Conservation (phyloP, 2,113 vertebrate species). For the Hoplias malabaricus region DNA sequence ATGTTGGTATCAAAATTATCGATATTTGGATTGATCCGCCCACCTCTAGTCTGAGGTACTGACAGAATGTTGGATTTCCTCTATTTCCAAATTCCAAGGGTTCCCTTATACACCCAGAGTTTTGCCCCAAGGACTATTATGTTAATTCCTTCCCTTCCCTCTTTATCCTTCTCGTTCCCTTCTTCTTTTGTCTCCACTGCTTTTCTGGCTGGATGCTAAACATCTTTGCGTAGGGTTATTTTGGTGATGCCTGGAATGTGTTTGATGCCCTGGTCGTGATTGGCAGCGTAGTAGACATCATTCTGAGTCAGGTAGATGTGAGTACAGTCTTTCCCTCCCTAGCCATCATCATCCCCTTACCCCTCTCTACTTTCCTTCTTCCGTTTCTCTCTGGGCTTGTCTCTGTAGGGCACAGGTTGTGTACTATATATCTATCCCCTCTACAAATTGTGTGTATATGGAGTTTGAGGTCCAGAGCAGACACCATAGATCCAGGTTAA, state of each 20-base stretch:
- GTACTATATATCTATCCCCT: slow-evolving; percentile 25
- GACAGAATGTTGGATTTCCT: background rate
- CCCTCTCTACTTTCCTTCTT: slow-evolving; percentile 24
- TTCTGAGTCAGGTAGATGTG: slow-evolving; percentile 96
- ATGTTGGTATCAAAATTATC: no score
- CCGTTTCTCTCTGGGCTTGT: slow-evolving; percentile 31
- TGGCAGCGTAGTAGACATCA: slow-evolving; percentile 99
- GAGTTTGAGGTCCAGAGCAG: slow-evolving; percentile 7
- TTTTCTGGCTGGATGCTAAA: slow-evolving; percentile 72
- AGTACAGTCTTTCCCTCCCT: slow-evolving; percentile 54
- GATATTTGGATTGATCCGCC: no score
- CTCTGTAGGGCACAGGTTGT: slow-evolving; percentile 26
- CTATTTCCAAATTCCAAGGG: background rate
- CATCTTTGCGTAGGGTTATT: slow-evolving; percentile 92
- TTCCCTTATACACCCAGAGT: background rate
- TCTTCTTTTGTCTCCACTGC: slow-evolving; percentile 65
- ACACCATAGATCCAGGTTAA: slow-evolving; percentile 24
- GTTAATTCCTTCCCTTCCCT: background rate
- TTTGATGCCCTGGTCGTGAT: slow-evolving; percentile 99
- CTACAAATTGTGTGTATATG: slow-evolving; percentile 11
- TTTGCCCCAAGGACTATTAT: slow-evolving; percentile 9
- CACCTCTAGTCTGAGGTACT: background rate
- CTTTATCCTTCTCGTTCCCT: slow-evolving; percentile 47
- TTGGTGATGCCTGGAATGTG: slow-evolving; percentile 98
- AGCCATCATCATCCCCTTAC: slow-evolving; percentile 24